Conservation (phyloP, 1,140 invertebrate species). For the Danaus plexippus region DNA sequence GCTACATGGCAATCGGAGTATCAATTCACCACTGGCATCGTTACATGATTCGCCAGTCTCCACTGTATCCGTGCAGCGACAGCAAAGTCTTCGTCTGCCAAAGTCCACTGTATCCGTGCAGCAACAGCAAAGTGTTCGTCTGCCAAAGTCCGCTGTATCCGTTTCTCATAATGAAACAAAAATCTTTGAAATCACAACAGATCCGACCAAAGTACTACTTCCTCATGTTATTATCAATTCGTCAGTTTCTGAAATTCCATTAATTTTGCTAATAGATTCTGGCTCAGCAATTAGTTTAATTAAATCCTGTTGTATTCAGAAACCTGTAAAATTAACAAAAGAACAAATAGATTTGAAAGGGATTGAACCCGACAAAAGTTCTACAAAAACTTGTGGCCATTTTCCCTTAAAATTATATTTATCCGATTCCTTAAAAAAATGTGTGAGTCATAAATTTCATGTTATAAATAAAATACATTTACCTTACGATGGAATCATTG, state of each 20-base stretch:
- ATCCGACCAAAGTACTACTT: constrained; percentile 18
- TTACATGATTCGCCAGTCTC: neutral
- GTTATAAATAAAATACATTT: constrained; percentile 21
- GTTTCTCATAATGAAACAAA: constrained; percentile 6
- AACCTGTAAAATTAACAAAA: constrained; percentile 7
- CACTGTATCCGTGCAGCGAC: too few species aligned
- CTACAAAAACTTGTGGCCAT: constrained; percentile 17
- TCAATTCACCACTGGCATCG: neutral
- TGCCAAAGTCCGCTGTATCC: constrained; percentile 9
- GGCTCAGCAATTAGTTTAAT: constrained; percentile 22
- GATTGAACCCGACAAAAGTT: constrained; percentile 19
- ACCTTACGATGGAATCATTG: constrained; percentile 25
- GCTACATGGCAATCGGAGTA: too few species aligned
- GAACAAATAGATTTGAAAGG: constrained; percentile 27
- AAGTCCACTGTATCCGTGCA: neutral
- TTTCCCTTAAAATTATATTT: constrained; percentile 21
- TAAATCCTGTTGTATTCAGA: constrained; percentile 16
- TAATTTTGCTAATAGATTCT: constrained; percentile 27
- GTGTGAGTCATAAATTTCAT: constrained; percentile 20
- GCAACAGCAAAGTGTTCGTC: neutral
- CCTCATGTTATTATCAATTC: constrained; percentile 21
- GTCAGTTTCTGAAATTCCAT: constrained; percentile 14
- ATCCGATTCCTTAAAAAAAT: neutral
- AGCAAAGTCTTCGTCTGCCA: too few species aligned
- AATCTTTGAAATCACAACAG: constrained; percentile 19